These are phyloP conservation scores for Scomber colias DNA, from an alignment of 2,113 vertebrate genomes.

Conservation along the genomic window DNA sequence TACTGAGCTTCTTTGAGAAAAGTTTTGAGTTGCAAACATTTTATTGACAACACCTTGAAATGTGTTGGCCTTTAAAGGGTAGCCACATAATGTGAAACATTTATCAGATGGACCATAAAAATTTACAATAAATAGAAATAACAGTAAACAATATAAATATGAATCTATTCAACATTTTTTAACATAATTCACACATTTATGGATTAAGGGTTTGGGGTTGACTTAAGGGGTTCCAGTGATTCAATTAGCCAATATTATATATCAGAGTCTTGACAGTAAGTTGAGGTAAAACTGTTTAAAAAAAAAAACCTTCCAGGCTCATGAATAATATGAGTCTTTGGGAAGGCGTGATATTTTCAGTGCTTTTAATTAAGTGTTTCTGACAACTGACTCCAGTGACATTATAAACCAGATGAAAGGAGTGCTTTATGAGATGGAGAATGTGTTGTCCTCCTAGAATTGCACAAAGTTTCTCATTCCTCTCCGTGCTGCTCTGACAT, in stretches of 20 bases:
- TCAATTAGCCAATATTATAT: constrained; percentile 24
- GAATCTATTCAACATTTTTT: constrained; percentile 58
- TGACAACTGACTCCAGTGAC: constrained; percentile 17
- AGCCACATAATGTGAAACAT: constrained; percentile 40
- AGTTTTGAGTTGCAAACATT: constrained; percentile 59
- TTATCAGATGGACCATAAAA: constrained; percentile 42
- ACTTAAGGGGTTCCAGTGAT: constrained; percentile 1
- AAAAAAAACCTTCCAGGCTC: constrained; percentile 19
- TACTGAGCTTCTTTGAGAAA: constrained; percentile 76
- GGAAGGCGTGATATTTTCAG: constrained; percentile 39
- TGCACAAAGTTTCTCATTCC: constrained; percentile 8
- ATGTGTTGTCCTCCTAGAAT: neutral
- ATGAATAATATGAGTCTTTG: constrained; percentile 30
- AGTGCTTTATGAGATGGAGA: neutral
- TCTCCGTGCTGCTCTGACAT: constrained; percentile 6
- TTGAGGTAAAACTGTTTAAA: constrained; percentile 67
- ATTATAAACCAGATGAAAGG: constrained; percentile 21
- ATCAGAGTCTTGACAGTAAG: constrained; percentile 26
- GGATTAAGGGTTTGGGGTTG: constrained; percentile 24
- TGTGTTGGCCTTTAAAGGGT: constrained; percentile 79
- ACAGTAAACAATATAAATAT: constrained; percentile 73
- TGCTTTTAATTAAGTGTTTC: constrained; percentile 43
- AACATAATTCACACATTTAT: constrained; percentile 60
- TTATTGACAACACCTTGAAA: constrained; percentile 40
- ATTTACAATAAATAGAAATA: constrained; percentile 77